These are phyloP conservation scores for Lutraria lutraria DNA, from an alignment of 2,888 invertebrate genomes.

Conservation along the genomic window DNA sequence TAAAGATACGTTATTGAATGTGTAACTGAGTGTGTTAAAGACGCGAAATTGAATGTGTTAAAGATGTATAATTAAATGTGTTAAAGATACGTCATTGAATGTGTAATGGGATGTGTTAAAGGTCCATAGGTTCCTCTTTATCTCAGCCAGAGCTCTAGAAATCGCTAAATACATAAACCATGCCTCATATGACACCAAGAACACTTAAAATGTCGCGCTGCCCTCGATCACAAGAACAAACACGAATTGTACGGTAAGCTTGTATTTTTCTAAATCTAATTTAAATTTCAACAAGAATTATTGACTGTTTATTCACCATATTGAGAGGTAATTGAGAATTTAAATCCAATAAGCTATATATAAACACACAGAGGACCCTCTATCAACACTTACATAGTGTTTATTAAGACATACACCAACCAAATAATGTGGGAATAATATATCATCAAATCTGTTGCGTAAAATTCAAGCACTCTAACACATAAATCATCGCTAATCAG, in stretches of 20 bases:
- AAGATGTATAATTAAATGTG: too few relatives aligned
- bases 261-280: conserved; percentile 17
- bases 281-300: conserved; percentile 27
- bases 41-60: too few relatives aligned
- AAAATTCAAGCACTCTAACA: background rate
- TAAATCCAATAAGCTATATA: conserved; percentile 11
- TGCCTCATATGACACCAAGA: background rate
- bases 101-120: too few relatives aligned
- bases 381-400: background rate
- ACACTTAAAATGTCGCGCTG: background rate
- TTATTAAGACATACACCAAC: background rate
- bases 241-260: background rate
- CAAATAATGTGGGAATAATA: background rate
- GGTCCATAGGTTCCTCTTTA: too few relatives aligned
- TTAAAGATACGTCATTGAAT: too few relatives aligned
- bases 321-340: conserved; percentile 5
- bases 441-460: conserved; percentile 19
- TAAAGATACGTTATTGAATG: too few relatives aligned
- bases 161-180: too few relatives aligned
- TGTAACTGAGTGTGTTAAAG: too few relatives aligned
- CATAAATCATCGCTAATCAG: background rate
- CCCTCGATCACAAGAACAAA: background rate
- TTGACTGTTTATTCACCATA: conserved; percentile 9
- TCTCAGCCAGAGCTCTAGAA: too few relatives aligned
- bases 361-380: background rate